Percentiles rank a stretch among this genome's conserved stretches.
Evolutionary conservation across 2,888 invertebrate genomes (phyloP).

Genomic region (Cephus pygmeus): DNA sequence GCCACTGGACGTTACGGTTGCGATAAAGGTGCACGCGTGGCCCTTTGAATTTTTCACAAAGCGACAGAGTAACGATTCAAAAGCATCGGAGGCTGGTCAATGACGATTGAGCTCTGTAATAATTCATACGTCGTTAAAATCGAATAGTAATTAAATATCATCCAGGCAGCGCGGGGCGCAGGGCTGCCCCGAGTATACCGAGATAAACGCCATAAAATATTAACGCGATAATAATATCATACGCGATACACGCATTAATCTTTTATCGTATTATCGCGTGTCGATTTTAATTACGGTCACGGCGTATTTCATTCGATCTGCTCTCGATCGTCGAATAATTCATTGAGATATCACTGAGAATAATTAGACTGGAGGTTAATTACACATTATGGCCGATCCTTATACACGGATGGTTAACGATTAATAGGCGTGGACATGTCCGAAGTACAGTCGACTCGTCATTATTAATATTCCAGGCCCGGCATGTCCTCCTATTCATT

Average conservation of each 20-base stretch:
- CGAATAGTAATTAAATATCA: too few species aligned
- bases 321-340: neutral
- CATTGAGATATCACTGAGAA: neutral
- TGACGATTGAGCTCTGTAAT: too few species aligned
- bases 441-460: slow-evolving; percentile 9
- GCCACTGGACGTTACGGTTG: too few species aligned
- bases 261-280: slow-evolving; percentile 23
- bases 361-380: slow-evolving; percentile 4
- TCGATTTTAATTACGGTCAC: slow-evolving; percentile 19
- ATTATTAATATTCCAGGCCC: slow-evolving; percentile 52
- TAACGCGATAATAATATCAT: slow-evolving; percentile 18
- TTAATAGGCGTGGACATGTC: neutral
- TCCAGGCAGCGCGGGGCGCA: too few species aligned
- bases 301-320: neutral
- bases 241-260: slow-evolving; percentile 11
- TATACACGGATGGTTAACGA: neutral
- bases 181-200: neutral
- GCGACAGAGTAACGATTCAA: too few species aligned
- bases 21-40: too few species aligned
- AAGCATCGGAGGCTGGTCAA: too few species aligned
- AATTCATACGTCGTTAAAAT: too few species aligned
- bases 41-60: too few species aligned
- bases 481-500: slow-evolving; percentile 8
- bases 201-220: slow-evolving; percentile 12
- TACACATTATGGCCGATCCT: neutral